phyloP scores from a whole-genome alignment of 2,888 invertebrate species.

The Synergus japonicus region DNA sequence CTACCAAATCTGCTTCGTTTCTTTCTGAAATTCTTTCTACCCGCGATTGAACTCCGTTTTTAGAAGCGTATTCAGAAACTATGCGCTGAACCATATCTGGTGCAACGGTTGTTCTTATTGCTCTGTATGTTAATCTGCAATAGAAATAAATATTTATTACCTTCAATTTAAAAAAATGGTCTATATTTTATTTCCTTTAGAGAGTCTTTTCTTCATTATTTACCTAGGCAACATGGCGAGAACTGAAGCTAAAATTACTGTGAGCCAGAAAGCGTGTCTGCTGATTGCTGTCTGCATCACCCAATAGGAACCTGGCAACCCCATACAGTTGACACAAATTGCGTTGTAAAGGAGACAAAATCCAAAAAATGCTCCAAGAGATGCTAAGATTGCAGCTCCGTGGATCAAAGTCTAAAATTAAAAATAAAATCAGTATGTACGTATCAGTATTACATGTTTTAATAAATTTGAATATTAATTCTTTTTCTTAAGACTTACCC shows the following conservation, averaged over 20 bases:
- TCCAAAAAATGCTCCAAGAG: constrained; percentile 88
- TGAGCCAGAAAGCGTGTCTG: constrained; percentile 89
- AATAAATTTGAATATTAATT: background rate
- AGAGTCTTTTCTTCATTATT: constrained; percentile 51
- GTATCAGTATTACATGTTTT: background rate
- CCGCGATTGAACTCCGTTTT: constrained; percentile 59
- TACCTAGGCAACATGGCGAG: constrained; percentile 91
- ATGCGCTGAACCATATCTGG: constrained; percentile 88
- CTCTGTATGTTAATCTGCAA: constrained; percentile 84
- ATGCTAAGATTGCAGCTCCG: constrained; percentile 86
- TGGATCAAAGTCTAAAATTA: constrained; percentile 90
- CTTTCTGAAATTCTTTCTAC: constrained; percentile 66
- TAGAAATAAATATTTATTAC: constrained; percentile 42
- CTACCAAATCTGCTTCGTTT: constrained; percentile 68
- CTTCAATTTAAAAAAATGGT: background rate
- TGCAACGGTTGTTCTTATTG: constrained; percentile 83
- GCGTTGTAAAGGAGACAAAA: constrained; percentile 92
- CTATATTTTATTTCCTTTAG: background rate
- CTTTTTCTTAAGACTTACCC: constrained; percentile 83
- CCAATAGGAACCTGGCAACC: constrained; percentile 92
- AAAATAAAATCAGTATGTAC: constrained; percentile 45
- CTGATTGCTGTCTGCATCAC: constrained; percentile 88
- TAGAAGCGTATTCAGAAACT: constrained; percentile 75
- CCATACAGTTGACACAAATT: constrained; percentile 88
- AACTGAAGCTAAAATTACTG: constrained; percentile 86